These are phyloP conservation scores for Luperina testacea DNA, from an alignment of 2,888 invertebrate genomes.

Conservation along the genomic window DNA sequence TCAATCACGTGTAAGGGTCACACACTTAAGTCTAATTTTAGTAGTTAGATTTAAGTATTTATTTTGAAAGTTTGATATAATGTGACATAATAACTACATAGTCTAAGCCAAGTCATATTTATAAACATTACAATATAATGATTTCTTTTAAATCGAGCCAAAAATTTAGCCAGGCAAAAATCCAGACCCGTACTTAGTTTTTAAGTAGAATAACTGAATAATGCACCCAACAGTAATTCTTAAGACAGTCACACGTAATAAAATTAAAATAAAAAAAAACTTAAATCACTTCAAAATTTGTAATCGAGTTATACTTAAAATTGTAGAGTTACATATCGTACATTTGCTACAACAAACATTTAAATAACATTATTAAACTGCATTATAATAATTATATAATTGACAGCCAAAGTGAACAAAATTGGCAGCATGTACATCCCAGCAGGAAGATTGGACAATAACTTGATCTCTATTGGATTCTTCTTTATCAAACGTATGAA, in stretches of 20 bases:
- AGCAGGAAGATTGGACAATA: conserved; percentile 15
- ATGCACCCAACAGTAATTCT: background rate
- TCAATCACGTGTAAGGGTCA: too few relatives aligned
- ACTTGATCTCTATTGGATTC: conserved; percentile 33
- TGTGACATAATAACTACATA: too few relatives aligned
- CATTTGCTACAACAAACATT: background rate
- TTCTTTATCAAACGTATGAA: conserved; percentile 36
- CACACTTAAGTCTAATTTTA: background rate
- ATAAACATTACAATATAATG: background rate
- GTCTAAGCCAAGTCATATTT: too few relatives aligned
- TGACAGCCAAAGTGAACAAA: background rate
- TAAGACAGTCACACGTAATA: background rate
- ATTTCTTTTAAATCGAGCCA: background rate
- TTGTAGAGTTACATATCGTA: background rate
- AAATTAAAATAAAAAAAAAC: background rate
- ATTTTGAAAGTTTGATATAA: too few relatives aligned
- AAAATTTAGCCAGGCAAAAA: background rate
- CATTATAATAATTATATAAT: conserved; percentile 38
- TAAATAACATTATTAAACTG: conserved; percentile 39
- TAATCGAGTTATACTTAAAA: background rate
- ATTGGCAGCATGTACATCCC: conserved; percentile 33
- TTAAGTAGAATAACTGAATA: background rate
- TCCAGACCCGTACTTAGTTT: background rate
- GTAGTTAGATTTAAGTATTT: background rate
- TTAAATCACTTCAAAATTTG: background rate